These are phyloP conservation scores for Triplophysa dalaica DNA, from an alignment of 2,113 vertebrate genomes.

Conservation along the genomic window DNA sequence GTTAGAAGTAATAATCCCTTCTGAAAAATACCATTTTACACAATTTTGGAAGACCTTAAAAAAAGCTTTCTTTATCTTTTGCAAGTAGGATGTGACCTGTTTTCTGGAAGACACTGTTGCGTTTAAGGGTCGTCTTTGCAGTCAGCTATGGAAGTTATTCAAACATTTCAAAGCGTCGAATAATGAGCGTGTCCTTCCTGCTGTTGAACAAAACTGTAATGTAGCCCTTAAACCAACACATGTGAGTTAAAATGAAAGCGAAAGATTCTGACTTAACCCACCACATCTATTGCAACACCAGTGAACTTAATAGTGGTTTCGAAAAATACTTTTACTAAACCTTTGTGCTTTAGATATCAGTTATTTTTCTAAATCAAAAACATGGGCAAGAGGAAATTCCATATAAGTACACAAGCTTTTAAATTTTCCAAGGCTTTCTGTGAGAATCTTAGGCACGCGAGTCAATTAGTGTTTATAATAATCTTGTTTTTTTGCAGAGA, in stretches of 20 bases:
- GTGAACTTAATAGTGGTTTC: background rate
- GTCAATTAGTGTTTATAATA: background rate
- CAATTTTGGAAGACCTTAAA: background rate
- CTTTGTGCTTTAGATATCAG: background rate
- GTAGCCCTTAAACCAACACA: constrained; percentile 1
- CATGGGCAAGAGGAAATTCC: background rate
- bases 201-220: background rate
- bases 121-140: background rate
- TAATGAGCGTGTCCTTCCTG: background rate
- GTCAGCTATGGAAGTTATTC: background rate
- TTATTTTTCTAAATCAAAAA: background rate
- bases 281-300: constrained; percentile 6
- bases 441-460: background rate
- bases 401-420: background rate
- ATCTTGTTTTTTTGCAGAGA: constrained; percentile 4
- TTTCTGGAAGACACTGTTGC: background rate
- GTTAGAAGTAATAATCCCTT: constrained; percentile 32
- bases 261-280: constrained; percentile 5
- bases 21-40: constrained; percentile 36
- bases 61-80: background rate
- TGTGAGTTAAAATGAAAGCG: background rate
- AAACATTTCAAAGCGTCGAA: background rate
- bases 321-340: background rate
- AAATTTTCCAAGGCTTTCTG: background rate
- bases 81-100: background rate